Evolutionary conservation across 2,797 vertebrate species (phyloP), one percentile per base, ranked within the genome.

Genomic region (Rousettus madagascariensis): DNA sequence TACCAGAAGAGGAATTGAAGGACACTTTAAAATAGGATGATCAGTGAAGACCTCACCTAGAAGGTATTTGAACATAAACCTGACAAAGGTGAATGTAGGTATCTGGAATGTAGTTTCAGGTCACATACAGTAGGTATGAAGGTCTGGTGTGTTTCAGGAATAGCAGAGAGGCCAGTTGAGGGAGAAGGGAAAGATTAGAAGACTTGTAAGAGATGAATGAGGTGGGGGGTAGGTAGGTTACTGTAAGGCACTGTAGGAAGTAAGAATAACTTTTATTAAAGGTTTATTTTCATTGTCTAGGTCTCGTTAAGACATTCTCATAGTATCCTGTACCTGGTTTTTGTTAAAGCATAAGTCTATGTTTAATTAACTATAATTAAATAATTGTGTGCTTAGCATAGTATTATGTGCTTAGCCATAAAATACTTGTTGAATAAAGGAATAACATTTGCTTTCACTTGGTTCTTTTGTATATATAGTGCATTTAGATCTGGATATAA

Each of bases 341-440:
- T 86, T 93, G 10, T 69, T 71, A 33, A 2, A 68, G 28, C 33
- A 68, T 57, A 87, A 78, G 79, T 4, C 26, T 10, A 16, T 49
- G 16, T 49, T 49, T 49, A 49, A 49, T 49, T 82, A 63, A 74
- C 53, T 41, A 10, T 91, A 91, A 94, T 66, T 80, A 49, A 90
- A 74, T 53, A 79, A 53, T 53, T 86, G 26, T 65, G 26, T 90
- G 41, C 41, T 26, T 63, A 78, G n/a, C 38, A 59, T 10, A 59
- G 43, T 83, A 55, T 51, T 7, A 10, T 84, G 33, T 57, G 5
- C 71, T 66, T 85, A 66, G 49, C 77, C n/a, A 28, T 55, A 87
- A 72, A 79, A 83, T 66, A 53, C 30, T 90, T 86, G 28, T 74
- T 92, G 43, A 95, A 19, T 93, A 75, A 82, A 85, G 41, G 49